Evolutionary conservation across 1,140 invertebrate species (phyloP).

Genomic region (Diprion similis): DNA sequence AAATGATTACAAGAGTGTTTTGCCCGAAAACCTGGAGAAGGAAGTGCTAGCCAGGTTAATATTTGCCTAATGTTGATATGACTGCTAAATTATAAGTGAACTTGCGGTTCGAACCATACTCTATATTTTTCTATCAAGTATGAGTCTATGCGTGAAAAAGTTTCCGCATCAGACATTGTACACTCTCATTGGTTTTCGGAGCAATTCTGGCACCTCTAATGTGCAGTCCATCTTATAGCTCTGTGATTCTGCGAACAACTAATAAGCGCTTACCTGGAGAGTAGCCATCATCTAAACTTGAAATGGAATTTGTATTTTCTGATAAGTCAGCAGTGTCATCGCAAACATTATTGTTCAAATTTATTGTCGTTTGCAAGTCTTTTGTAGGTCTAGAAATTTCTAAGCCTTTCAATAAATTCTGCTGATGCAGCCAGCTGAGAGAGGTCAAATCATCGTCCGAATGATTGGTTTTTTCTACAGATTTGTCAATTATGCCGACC

Average conservation of each 20-base stretch:
- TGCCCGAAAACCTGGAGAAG: no score
- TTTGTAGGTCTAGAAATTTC: constrained; percentile 53
- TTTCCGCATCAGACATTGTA: no score
- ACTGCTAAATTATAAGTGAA: not conserved
- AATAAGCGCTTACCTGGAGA: constrained; percentile 47
- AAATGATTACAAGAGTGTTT: no score
- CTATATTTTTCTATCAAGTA: no score
- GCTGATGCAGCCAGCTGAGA: constrained; percentile 90
- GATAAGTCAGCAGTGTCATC: constrained; percentile 52
- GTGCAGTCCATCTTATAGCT: no score
- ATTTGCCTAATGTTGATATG: not conserved
- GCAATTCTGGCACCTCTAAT: no score
- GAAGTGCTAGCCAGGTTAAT: no score
- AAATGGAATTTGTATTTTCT: constrained; percentile 53
- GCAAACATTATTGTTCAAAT: constrained; percentile 53
- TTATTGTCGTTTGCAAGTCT: constrained; percentile 48
- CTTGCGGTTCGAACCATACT: not conserved
- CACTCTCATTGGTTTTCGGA: no score
- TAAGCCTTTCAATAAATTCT: constrained; percentile 84
- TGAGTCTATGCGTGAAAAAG: no score
- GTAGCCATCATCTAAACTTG: constrained; percentile 53
- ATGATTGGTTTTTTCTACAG: constrained; percentile 42
- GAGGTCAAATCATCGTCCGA: constrained; percentile 87
- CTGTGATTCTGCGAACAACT: no score
- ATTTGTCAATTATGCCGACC: constrained; percentile 34